A percentile compares a stretch with the other conserved stretches of the same genome.
Conservation (phyloP, 2,888 invertebrate genomes). For the Pheosia tremula region DNA sequence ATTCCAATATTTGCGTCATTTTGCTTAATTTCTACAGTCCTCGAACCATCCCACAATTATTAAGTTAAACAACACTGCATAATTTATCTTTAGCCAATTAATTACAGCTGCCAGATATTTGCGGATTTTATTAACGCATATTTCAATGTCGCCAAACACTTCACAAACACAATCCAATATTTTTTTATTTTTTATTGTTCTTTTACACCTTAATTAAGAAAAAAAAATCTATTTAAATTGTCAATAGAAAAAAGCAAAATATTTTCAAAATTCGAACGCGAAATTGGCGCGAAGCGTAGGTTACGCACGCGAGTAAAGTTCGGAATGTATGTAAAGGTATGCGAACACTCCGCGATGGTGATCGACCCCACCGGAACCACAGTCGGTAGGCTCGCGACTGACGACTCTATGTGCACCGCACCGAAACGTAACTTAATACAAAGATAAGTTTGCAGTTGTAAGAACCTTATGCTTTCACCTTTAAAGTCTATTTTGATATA, state of each 20-base stretch:
- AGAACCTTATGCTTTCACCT: slow-evolving; percentile 9
- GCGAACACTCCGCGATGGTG: slow-evolving; percentile 69
- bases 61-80: slow-evolving; percentile 30
- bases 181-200: background rate
- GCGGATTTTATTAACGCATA: slow-evolving; percentile 13
- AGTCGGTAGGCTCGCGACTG: slow-evolving; percentile 80
- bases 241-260: too few relatives aligned
- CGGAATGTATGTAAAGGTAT: slow-evolving; percentile 66
- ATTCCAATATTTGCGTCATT: slow-evolving; percentile 63
- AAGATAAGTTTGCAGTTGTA: slow-evolving; percentile 40
- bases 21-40: slow-evolving; percentile 51
- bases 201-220: too few relatives aligned
- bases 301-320: slow-evolving; percentile 57
- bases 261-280: slow-evolving; percentile 31
- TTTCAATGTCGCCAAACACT: slow-evolving; percentile 24
- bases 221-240: too few relatives aligned
- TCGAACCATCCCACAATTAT: slow-evolving; percentile 50
- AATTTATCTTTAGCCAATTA: slow-evolving; percentile 14
- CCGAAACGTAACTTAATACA: slow-evolving; percentile 71
- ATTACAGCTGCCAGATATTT: slow-evolving; percentile 15
- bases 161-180: slow-evolving; percentile 18
- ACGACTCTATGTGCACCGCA: slow-evolving; percentile 78
- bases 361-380: slow-evolving; percentile 85
- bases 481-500: slow-evolving; percentile 40
- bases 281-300: slow-evolving; percentile 65